Base-by-base conservation (phyloP, 1,140 invertebrate genomes). In the Drosophila sucinea region DNA sequence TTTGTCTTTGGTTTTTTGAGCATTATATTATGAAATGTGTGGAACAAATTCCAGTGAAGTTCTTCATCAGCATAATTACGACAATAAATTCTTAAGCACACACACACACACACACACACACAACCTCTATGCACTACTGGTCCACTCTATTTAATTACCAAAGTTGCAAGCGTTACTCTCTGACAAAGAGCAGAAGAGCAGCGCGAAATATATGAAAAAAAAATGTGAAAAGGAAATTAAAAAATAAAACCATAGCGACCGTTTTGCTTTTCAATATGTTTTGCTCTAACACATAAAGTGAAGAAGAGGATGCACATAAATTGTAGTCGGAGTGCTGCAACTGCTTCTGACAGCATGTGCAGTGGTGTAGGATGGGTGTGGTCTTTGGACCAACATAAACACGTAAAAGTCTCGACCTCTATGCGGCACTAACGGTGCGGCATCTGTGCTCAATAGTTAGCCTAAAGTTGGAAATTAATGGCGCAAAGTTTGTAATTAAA, bases 401-500 rank as follows among this genome's bases (percentile, higher is more conserved):
- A 76, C 73, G 73, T 76, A 54, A 69, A 58, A 63, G 72, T 69
- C 54, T 60, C 73, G 58, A 54, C 8, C 55, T 69, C 51, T 40
- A 27, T 29, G 10, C 23, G 17, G 66, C 23, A 25, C 23, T 51
- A 51, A 51, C 25, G 23, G 7, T 8, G 23, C 71, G 73, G 69
- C 81, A 86, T 84, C 84, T 89, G 83, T 66, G 79, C 79, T 76
- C 79, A 73, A 79, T 70, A 79, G 82, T 87, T 86, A 78, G 79
- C 68, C 60, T 75, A 87, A 86, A 87, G 80, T 87, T 87, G 76
- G 58, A 83, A 87, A 89, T 86, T 87, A 86, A 87, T 89, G 81
- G 80, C 79, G 63, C 38, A 89, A 87, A 87, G 77, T 87, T 87
- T 87, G 68, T 87, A 87, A 87, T 87, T 89, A 89, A 87, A 87